Evolutionary conservation across 2,888 invertebrate genomes (phyloP).

Genomic region (Troides aeacus): DNA sequence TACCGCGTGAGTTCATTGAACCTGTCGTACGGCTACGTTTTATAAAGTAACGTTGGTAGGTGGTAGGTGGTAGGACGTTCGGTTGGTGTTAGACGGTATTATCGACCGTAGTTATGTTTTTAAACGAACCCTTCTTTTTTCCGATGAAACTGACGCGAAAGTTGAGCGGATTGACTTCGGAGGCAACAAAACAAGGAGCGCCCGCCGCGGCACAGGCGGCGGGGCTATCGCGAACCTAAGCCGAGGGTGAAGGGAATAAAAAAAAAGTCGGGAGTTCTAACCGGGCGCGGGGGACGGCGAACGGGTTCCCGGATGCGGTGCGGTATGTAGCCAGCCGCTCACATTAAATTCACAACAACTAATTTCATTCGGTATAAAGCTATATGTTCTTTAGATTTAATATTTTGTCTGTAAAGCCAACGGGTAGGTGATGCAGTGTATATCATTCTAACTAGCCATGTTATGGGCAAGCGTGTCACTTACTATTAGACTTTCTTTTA

Average conservation of each 20-base stretch:
- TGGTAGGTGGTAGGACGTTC: conserved; percentile 7
- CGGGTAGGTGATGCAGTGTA: no score
- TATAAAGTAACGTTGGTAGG: conserved; percentile 10
- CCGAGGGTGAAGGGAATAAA: conserved; percentile 74
- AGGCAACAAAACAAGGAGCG: conserved; percentile 39
- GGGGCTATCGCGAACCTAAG: conserved; percentile 72
- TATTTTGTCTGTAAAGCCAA: no score
- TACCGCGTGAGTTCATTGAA: not conserved
- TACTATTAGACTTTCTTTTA: no score
- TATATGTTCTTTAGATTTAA: no score
- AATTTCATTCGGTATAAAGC: no score
- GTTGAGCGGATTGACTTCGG: conserved; percentile 43
- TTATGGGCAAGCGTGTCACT: no score
- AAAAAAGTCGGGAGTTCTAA: conserved; percentile 75
- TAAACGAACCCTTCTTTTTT: conserved; percentile 35
- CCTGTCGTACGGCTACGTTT: not conserved
- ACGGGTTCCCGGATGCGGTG: conserved; percentile 65
- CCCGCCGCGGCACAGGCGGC: conserved; percentile 48
- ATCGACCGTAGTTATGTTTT: conserved; percentile 22
- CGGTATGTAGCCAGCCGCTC: conserved; percentile 54
- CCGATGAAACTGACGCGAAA: conserved; percentile 49
- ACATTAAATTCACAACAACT: no score
- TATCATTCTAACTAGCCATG: no score
- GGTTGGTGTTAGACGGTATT: conserved; percentile 24
- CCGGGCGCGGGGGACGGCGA: conserved; percentile 72